phyloP scores from a whole-genome alignment of 2,888 invertebrate species.

The Elegia similella region DNA sequence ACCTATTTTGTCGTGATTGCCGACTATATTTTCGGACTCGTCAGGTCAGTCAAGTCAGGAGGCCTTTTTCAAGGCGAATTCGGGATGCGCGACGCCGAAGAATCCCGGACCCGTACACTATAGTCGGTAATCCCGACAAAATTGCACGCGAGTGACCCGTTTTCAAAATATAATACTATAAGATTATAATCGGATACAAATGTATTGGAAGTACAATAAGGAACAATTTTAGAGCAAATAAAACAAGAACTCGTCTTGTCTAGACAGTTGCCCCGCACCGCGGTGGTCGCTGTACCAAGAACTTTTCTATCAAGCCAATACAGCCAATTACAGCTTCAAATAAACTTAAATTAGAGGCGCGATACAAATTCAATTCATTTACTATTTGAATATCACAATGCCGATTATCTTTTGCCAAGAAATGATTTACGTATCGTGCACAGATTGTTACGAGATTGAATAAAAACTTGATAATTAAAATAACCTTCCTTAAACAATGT shows the following conservation, averaged over 20 bases:
- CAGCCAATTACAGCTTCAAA: slow-evolving; percentile 2
- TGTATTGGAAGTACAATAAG: neutral
- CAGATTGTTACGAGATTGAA: neutral
- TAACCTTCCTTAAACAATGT: too few species aligned
- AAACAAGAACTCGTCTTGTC: neutral
- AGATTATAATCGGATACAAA: too few species aligned
- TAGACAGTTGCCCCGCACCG: neutral
- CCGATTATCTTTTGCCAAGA: neutral
- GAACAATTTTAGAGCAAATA: neutral
- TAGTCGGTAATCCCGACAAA: too few species aligned
- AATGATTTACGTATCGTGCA: neutral
- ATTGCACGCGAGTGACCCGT: too few species aligned
- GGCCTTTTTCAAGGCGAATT: too few species aligned
- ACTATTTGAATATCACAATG: neutral
- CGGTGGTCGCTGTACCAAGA: neutral
- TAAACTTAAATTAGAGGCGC: neutral
- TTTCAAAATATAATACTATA: too few species aligned
- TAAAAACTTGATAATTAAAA: too few species aligned
- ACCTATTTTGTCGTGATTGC: too few species aligned
- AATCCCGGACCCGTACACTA: too few species aligned
- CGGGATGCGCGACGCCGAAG: too few species aligned
- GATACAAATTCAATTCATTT: neutral
- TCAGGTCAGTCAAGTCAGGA: too few species aligned
- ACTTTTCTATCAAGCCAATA: slow-evolving; percentile 11
- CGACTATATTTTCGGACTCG: too few species aligned